phyloP scores from a whole-genome alignment of 2,888 invertebrate genomes.

The Cloeon dipterum region DNA sequence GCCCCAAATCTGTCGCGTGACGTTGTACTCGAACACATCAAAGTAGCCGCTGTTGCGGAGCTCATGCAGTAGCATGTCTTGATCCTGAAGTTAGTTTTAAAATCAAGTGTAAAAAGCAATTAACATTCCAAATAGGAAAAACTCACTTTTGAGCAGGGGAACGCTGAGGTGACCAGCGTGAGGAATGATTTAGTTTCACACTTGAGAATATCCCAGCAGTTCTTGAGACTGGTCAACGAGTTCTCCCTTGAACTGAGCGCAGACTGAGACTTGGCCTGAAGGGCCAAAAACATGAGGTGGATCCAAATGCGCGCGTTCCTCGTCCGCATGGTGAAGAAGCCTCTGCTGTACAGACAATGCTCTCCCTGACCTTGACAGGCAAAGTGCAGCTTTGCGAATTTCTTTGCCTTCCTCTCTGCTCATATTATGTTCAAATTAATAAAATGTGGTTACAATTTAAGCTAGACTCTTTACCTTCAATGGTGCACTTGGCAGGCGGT shows the following conservation, averaged over 20 bases:
- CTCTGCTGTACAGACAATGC: conserved; percentile 68
- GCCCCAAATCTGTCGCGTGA: conserved; percentile 43
- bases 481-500: conserved; percentile 79
- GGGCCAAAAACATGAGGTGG: conserved; percentile 84
- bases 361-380: conserved; percentile 64
- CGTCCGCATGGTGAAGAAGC: conserved; percentile 54
- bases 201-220: conserved; percentile 87
- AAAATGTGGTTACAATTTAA: not conserved
- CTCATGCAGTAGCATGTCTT: conserved; percentile 67
- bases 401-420: conserved; percentile 56
- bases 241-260: conserved; percentile 62
- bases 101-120: too few species aligned
- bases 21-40: conserved; percentile 72
- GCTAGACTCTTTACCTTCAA: conserved; percentile 52
- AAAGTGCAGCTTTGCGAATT: conserved; percentile 70
- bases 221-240: conserved; percentile 61
- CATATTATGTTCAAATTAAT: not conserved
- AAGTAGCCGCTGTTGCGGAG: conserved; percentile 68
- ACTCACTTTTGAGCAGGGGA: conserved; percentile 61
- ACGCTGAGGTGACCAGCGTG: conserved; percentile 80
- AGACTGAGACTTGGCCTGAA: conserved; percentile 57
- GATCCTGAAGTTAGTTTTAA: too few species aligned
- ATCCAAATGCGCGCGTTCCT: conserved; percentile 77
- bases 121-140: not conserved
- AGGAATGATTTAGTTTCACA: conserved; percentile 74